These are phyloP conservation scores for Leptocoma aspasia DNA, from an alignment of 2,113 vertebrate species.

Conservation along the genomic window DNA sequence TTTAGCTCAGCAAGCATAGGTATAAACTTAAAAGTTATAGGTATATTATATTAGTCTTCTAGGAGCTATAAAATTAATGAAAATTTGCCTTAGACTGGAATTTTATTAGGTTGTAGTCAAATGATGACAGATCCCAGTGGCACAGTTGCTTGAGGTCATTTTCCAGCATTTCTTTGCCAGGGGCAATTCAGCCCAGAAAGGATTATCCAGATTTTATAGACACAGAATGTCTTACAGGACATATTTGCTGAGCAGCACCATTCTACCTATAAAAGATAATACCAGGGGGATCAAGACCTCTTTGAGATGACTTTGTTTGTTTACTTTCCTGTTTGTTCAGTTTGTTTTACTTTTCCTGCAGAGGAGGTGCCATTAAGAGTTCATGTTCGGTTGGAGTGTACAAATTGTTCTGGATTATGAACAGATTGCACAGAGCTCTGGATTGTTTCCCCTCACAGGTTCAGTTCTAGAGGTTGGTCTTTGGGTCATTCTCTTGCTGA, in stretches of 20 bases:
- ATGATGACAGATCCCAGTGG: slow-evolving; percentile 41
- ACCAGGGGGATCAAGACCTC: not conserved
- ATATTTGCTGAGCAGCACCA: not conserved
- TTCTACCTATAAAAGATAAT: not conserved
- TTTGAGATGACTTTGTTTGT: slow-evolving; percentile 39
- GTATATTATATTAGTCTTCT: not conserved
- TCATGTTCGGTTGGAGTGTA: not conserved
- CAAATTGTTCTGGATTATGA: not conserved
- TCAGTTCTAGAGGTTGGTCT: not conserved
- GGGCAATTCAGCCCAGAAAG: not conserved
- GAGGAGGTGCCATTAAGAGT: not conserved
- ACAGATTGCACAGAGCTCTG: not conserved
- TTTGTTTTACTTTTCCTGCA: too few species aligned
- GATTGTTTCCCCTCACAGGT: not conserved
- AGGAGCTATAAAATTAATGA: slow-evolving; percentile 51
- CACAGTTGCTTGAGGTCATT: slow-evolving; percentile 44
- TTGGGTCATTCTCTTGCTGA: not conserved
- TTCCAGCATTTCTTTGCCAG: not conserved
- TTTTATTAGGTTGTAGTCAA: slow-evolving; percentile 22
- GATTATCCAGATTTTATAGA: not conserved
- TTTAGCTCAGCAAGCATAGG: slow-evolving; percentile 27
- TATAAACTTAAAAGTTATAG: slow-evolving; percentile 31
- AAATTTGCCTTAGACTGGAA: slow-evolving; percentile 47
- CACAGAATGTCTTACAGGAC: not conserved
- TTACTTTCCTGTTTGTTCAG: not conserved